These are phyloP conservation scores for Cryptoblepharus egeriae DNA, from an alignment of 2,797 vertebrate species.

Conservation along the genomic window DNA sequence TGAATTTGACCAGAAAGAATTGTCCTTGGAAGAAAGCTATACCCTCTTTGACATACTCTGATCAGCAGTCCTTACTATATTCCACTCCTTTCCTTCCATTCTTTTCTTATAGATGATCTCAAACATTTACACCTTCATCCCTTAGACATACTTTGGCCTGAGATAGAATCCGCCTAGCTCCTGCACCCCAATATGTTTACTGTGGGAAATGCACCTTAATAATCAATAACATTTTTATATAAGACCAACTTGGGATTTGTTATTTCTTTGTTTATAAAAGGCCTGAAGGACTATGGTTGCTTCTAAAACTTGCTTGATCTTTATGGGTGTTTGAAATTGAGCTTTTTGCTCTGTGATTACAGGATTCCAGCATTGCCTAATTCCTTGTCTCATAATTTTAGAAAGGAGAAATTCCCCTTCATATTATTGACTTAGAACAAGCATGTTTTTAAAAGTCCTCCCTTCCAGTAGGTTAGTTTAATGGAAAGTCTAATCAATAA, in stretches of 20 bases:
- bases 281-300: not conserved
- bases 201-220: not conserved
- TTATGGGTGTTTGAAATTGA: not conserved
- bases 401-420: not conserved
- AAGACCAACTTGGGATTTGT: not conserved
- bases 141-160: no score
- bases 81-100: no score
- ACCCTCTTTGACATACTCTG: no score
- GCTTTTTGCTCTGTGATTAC: not conserved
- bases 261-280: not conserved
- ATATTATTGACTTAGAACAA: conserved; percentile 8
- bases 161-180: no score
- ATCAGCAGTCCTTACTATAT: no score
- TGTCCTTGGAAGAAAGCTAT: not conserved
- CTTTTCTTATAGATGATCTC: no score
- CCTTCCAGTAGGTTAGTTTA: conserved; percentile 24
- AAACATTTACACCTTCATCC: no score
- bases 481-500: conserved; percentile 34
- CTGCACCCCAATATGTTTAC: not conserved
- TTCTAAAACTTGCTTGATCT: not conserved
- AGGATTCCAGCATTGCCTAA: not conserved
- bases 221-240: not conserved
- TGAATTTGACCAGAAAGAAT: not conserved
- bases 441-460: not conserved
- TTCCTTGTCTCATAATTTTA: not conserved